phyloP scores from a whole-genome alignment of 2,797 vertebrate species.

The Dromococcyx pavoninus region DNA sequence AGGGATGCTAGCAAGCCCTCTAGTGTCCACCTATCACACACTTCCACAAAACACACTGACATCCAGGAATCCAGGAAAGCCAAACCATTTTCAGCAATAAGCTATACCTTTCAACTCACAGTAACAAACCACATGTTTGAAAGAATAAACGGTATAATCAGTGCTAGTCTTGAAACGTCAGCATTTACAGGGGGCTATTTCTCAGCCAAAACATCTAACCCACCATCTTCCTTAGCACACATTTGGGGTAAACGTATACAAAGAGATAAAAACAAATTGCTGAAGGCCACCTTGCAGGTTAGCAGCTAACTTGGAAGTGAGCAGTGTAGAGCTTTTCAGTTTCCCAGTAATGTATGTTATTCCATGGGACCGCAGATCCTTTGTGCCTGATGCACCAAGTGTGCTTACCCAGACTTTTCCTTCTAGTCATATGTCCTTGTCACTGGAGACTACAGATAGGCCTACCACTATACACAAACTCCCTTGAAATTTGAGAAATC shows the following conservation, averaged over 20 bases:
- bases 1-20: slow-evolving; percentile 54
- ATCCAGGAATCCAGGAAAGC: neutral
- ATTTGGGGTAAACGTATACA: neutral
- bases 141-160: neutral
- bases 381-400: neutral
- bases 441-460: neutral
- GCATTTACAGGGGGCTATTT: neutral
- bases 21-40: slow-evolving; percentile 21
- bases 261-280: neutral
- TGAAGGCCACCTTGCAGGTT: neutral
- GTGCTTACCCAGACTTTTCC: neutral
- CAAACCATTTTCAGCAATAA: neutral
- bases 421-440: neutral
- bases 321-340: neutral
- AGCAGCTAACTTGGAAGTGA: neutral
- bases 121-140: neutral
- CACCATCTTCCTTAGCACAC: neutral
- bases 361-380: neutral
- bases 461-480: neutral
- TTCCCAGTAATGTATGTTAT: neutral
- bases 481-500: neutral
- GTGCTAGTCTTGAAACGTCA: neutral
- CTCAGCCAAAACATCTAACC: neutral
- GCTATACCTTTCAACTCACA: neutral
- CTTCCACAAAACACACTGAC: neutral